Conservation (phyloP, 2,888 invertebrate species). For the Platynereis dumerilii region DNA sequence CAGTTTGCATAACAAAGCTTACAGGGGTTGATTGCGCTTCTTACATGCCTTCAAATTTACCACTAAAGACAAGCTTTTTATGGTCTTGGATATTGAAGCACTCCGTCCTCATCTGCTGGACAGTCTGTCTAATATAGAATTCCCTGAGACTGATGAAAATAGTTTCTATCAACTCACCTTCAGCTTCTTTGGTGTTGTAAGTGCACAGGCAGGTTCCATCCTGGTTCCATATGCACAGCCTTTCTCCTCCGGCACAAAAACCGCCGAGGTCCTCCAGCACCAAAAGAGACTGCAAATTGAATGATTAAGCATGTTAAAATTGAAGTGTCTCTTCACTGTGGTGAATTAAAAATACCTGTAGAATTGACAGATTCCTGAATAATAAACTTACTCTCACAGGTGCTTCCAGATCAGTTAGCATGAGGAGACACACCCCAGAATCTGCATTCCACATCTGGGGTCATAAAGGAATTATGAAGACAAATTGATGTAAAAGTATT, state of each 20-base stretch:
- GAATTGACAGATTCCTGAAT: too few species aligned
- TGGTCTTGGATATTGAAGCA: too few species aligned
- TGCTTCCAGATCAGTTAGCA: slow-evolving; percentile 46
- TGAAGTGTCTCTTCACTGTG: too few species aligned
- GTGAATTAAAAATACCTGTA: too few species aligned
- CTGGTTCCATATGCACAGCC: slow-evolving; percentile 50
- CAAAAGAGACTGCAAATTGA: slow-evolving; percentile 45
- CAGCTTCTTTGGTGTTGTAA: slow-evolving; percentile 33
- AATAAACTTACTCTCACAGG: slow-evolving; percentile 51
- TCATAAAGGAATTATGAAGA: background rate
- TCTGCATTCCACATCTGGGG: slow-evolving; percentile 54
- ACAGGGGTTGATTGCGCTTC: too few species aligned
- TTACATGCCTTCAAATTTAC: too few species aligned
- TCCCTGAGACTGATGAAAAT: too few species aligned
- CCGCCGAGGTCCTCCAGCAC: slow-evolving; percentile 38
- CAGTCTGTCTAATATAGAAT: too few species aligned
- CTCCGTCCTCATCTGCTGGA: too few species aligned
- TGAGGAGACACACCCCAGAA: slow-evolving; percentile 46
- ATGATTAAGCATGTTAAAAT: too few species aligned
- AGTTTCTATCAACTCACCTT: slow-evolving; percentile 33
- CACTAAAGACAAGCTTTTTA: too few species aligned
- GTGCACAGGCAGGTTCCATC: slow-evolving; percentile 42
- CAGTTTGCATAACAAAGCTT: too few species aligned
- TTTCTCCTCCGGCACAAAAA: slow-evolving; percentile 54
- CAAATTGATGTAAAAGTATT: background rate